A percentile compares a stretch with the other conserved stretches of the same genome.
Conservation (phyloP, 2,113 vertebrate genomes). For the Pseudopipra pipra region DNA sequence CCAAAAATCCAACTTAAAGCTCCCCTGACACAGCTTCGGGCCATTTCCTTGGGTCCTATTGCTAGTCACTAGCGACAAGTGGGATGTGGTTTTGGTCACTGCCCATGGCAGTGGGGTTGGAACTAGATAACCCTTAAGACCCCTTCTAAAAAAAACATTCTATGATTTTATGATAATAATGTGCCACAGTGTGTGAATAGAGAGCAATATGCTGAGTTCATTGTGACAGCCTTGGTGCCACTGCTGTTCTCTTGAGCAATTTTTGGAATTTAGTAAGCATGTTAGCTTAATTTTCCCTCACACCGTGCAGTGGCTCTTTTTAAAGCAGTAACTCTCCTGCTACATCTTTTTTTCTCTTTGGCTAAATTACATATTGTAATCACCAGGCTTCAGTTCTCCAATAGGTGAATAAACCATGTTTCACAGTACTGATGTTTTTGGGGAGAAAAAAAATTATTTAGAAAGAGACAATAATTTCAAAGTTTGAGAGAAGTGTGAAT, state of each 20-base stretch:
- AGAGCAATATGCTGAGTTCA: not conserved
- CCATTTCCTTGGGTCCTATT: not conserved
- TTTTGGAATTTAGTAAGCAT: not conserved
- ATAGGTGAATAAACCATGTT: not conserved
- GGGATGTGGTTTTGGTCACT: not conserved
- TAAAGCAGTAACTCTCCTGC: not conserved
- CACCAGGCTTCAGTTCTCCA: not conserved
- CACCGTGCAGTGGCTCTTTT: not conserved
- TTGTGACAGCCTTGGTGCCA: not conserved
- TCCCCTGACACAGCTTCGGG: not conserved
- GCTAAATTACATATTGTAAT: not conserved
- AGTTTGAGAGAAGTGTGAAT: not conserved
- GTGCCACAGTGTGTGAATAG: slow-evolving; percentile 10
- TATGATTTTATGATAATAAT: not conserved
- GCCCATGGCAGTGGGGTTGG: not conserved
- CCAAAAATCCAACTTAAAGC: not conserved
- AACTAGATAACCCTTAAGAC: no score
- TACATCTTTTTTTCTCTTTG: not conserved
- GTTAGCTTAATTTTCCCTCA: not conserved
- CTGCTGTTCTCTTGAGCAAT: slow-evolving; percentile 41
- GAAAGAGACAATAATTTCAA: not conserved
- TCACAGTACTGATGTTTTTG: not conserved
- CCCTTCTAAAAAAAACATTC: not conserved
- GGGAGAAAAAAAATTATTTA: not conserved
- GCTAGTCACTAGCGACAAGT: not conserved